Evolutionary conservation across 2,797 vertebrate genomes (phyloP), one percentile per base, ranked within the genome.

Genomic region (Etheostoma perlongum): DNA sequence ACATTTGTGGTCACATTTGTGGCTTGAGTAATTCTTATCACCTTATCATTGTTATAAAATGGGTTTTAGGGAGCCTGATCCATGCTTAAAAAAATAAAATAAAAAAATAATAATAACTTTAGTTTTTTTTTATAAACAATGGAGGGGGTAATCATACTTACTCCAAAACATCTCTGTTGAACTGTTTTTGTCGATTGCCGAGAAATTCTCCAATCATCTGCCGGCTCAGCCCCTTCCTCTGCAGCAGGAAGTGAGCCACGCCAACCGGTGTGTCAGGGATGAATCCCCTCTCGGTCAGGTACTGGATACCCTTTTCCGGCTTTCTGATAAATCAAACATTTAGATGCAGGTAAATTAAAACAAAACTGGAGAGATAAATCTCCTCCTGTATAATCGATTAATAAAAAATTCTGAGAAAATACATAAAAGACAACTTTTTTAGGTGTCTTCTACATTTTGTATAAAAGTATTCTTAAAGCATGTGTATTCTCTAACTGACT

Each of bases 131-230:
- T 36, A 1, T 48, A 19, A 25, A 61, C 23, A 30, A n/a, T 2
- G 12, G 27, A 27, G 21, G 19, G 1, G 1, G 7, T 2, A 30
- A 40, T 60, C 9, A 1, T 81, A 96, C 97, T 97, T 89, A 99
- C 98, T 99, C 98, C 2, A 99, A 81, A 5, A 99, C 98, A 5
- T 99, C 98, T 42, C 97, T 95, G 94, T 99, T 99, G 95, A 99
- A 99, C 89, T 99, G 98, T 62, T 99, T 99, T 89, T 99, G 98
- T 48, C 98, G 95, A 83, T 99, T 99, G 15, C 98, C 98, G 16
- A 99, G 94, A 89, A 99, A 99, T 72, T 99, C 98, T 49, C 98
- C 98, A 2, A 99, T 99, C 98, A 99, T 99, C 93, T 99, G 98
- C 81, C 97, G 91, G 92, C 98, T 99, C 83, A 99, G 95, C 27